Evolutionary conservation across 53 echinoderm and acorn worm species (phyloP), one percentile per base, ranked within the genome.

Genomic region (Temnopleurus reevesii): DNA sequence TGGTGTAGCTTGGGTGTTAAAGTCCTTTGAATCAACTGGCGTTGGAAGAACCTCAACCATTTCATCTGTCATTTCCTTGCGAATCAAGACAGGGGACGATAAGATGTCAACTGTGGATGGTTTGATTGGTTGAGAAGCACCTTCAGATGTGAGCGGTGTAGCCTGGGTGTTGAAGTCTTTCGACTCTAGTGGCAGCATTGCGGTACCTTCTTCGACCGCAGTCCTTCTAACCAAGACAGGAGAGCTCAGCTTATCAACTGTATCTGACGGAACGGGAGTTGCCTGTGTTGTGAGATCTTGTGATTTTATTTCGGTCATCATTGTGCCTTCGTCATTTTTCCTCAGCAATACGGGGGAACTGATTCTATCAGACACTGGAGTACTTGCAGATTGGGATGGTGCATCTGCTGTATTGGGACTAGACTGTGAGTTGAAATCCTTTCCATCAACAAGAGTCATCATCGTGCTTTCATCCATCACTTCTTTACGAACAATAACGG

Each of bases 391-490:
- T 12, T 60, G 86, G n/a, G 86, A 23, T 17, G 61, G 44, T 6
- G 18, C 33, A 30, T 59, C 8, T 19, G 86, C 28, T 15, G 86
- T 86, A 9, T 5, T 86, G 0, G 86, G 86, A 23, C 19, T 60
- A 6, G 83, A 34, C 28, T 86, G 60, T 15, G 61, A 38, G 27
- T 35, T 86, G 28, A 86, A 60, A 45, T 86, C 86, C 61, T 60
- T 86, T 59, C 60, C 23, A 13, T 86, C 83, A 33, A 23, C 29
- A 23, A 55, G 49, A 46, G 47, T 17, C 30, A 79, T 49, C 49
- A 79, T 79, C 0, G 46, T 79, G 79, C 79, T 79, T 79, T 49
- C 79, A 49, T 79, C 79, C 36, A 79, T 49, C 15, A 79, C 29
- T 5, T 25, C 6, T 49, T 21, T 79, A 15, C 49, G 46, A 21